Conservation (phyloP, 2,888 invertebrate species). For the Zaprionus bogoriensis region DNA sequence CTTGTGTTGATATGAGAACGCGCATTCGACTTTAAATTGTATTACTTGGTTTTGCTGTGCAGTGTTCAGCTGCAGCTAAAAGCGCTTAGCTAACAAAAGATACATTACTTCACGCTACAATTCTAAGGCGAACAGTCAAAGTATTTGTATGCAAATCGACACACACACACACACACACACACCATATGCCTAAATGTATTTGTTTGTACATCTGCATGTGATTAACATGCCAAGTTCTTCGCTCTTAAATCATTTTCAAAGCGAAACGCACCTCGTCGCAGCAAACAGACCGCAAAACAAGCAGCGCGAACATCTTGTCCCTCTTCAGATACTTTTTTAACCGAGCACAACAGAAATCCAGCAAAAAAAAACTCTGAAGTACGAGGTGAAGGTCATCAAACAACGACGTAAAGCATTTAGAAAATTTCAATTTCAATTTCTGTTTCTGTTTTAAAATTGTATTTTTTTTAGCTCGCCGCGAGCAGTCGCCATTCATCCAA, state of each 20-base stretch:
- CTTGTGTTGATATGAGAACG: conserved; percentile 74
- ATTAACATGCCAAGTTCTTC: background rate
- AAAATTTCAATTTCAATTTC: conserved; percentile 37
- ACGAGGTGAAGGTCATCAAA: conserved; percentile 71
- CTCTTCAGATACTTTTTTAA: conserved; percentile 18
- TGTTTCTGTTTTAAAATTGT: conserved; percentile 6
- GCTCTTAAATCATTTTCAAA: background rate
- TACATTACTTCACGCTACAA: background rate
- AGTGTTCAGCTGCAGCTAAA: too few relatives aligned
- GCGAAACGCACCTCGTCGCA: background rate
- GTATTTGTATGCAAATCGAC: background rate
- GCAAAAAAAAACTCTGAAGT: conserved; percentile 19
- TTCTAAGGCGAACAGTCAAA: background rate
- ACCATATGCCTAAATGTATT: too few relatives aligned
- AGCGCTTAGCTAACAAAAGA: too few relatives aligned
- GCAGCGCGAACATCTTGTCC: conserved; percentile 12
- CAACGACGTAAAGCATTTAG: conserved; percentile 38
- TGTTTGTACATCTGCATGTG: background rate
- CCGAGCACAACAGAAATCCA: background rate
- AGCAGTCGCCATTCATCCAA: conserved; percentile 17
- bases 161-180: too few relatives aligned
- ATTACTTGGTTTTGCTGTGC: too few relatives aligned
- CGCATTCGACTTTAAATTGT: too few relatives aligned
- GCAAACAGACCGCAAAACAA: conserved; percentile 14
- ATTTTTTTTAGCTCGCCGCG: conserved; percentile 14